Evolutionary conservation across 2,888 invertebrate species (phyloP).

Genomic region (Lepidocyrtoides sp.): DNA sequence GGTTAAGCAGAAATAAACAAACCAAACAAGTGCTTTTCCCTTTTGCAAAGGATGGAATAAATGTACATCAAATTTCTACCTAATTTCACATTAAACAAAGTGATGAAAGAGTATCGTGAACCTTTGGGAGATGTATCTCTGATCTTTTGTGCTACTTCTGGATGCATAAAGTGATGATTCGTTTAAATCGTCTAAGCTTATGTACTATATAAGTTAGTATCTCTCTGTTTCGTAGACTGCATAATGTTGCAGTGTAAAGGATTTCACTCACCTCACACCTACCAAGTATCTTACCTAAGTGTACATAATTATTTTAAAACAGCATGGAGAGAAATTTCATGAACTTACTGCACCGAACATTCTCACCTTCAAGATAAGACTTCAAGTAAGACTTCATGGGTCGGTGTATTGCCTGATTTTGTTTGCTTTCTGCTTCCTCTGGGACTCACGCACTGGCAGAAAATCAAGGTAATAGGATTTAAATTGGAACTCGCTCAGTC

Average conservation of each 20-base stretch:
- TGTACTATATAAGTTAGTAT: background rate
- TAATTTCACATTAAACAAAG: slow-evolving; percentile 66
- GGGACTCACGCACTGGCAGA: slow-evolving; percentile 56
- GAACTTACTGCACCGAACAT: too few relatives aligned
- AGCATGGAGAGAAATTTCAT: background rate
- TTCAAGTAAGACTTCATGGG: background rate
- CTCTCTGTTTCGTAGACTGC: background rate
- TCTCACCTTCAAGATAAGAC: too few relatives aligned
- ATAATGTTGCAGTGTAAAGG: slow-evolving; percentile 20
- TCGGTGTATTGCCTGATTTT: background rate
- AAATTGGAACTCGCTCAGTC: slow-evolving; percentile 75
- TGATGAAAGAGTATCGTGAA: slow-evolving; percentile 64
- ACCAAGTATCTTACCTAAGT: background rate
- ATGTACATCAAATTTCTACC: slow-evolving; percentile 57
- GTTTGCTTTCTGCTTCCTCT: background rate
- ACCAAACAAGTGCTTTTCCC: too few relatives aligned
- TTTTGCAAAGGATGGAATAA: background rate
- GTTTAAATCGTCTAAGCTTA: background rate
- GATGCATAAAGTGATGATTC: background rate
- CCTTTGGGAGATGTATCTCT: slow-evolving; percentile 64
- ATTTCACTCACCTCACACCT: background rate
- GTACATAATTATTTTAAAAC: too few relatives aligned
- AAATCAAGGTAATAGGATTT: slow-evolving; percentile 78
- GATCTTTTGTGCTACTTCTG: slow-evolving; percentile 5
- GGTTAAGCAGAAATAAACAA: slow-evolving; percentile 24